Evolutionary conservation across 2,888 invertebrate species (phyloP).

Genomic region (Eristalinus sepulchralis): DNA sequence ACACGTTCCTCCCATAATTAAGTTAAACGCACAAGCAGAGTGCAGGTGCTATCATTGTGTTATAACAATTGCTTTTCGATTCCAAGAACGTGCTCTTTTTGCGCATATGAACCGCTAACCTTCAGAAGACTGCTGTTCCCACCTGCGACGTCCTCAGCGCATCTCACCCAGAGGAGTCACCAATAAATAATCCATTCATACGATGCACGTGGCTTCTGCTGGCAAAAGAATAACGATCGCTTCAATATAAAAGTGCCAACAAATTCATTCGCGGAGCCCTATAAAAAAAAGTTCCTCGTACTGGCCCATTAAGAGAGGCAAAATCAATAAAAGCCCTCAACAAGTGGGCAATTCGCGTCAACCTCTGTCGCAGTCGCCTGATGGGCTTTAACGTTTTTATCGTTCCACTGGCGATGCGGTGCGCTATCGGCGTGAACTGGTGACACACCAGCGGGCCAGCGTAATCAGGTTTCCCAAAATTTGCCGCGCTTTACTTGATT

Average conservation of each 20-base stretch:
- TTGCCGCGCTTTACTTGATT: slow-evolving; percentile 24
- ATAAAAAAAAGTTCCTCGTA: not conserved
- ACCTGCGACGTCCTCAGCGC: not conserved
- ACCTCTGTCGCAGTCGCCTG: not conserved
- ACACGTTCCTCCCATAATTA: no score
- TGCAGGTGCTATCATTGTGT: no score
- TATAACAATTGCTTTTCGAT: no score
- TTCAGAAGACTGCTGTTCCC: not conserved
- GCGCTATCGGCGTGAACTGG: not conserved
- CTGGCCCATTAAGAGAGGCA: not conserved
- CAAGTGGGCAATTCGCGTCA: not conserved
- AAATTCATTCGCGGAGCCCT: not conserved
- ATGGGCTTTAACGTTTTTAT: not conserved
- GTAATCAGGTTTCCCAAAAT: slow-evolving; percentile 18
- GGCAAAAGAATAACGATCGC: not conserved
- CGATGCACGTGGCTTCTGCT: not conserved
- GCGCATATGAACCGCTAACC: not conserved
- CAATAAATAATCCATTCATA: slow-evolving; percentile 24
- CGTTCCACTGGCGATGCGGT: not conserved
- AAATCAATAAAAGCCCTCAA: not conserved
- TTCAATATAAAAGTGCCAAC: not conserved
- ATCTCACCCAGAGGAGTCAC: slow-evolving; percentile 20
- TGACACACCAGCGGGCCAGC: not conserved
- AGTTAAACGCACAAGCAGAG: no score
- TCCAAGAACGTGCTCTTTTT: no score